These are phyloP conservation scores for Mellivora capensis DNA, from an alignment of 2,113 vertebrate species.

Conservation along the genomic window DNA sequence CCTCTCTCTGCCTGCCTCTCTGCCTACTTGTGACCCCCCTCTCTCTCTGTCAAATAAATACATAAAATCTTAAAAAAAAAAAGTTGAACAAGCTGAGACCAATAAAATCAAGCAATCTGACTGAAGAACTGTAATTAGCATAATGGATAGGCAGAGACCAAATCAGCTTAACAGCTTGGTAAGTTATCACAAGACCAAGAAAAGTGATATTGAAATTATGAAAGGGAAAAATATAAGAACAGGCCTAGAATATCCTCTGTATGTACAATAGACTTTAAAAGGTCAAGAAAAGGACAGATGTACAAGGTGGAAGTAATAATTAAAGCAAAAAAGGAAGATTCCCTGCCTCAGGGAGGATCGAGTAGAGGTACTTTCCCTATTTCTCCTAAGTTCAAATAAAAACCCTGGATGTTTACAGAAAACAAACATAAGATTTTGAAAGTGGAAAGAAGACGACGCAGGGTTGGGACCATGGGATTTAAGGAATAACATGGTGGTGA, in stretches of 20 bases:
- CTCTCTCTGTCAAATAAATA: too few relatives aligned
- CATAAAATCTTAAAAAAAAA: too few relatives aligned
- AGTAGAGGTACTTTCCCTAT: not conserved
- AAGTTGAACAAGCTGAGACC: too few relatives aligned
- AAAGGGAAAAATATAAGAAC: not conserved
- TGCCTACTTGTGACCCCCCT: too few relatives aligned
- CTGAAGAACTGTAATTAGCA: not conserved
- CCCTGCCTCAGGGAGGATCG: not conserved
- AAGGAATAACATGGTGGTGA: not conserved
- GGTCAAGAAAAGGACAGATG: not conserved
- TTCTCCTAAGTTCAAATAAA: not conserved
- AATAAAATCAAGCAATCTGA: not conserved
- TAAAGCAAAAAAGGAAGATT: not conserved
- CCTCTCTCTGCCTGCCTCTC: too few relatives aligned
- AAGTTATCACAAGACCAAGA: not conserved
- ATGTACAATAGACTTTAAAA: not conserved
- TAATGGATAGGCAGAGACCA: not conserved
- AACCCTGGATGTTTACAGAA: not conserved
- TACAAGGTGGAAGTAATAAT: not conserved
- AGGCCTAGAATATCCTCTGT: not conserved
- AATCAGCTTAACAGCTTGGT: not conserved
- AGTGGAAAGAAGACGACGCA: not conserved
- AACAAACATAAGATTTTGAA: not conserved
- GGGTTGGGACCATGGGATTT: not conserved
- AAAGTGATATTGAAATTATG: not conserved